phyloP scores from a whole-genome alignment of 2,113 vertebrate genomes.

The Kryptolebias marmoratus region DNA sequence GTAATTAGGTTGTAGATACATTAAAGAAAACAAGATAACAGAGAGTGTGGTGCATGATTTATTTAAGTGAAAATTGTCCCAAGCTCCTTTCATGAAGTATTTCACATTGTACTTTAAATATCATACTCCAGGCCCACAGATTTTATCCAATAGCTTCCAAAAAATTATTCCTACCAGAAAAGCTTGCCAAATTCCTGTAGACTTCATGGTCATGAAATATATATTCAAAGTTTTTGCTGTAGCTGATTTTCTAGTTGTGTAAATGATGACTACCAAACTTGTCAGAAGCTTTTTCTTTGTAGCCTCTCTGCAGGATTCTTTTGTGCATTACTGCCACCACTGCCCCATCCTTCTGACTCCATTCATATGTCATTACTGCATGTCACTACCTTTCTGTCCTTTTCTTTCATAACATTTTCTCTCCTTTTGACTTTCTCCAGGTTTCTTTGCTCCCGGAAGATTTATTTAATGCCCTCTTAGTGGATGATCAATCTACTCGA shows the following conservation, averaged over 20 bases:
- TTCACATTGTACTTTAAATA: neutral
- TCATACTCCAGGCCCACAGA: too few relatives aligned
- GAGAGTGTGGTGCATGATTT: neutral
- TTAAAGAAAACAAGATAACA: neutral
- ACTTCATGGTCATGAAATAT: neutral
- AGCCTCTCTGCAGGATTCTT: neutral
- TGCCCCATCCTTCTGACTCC: neutral
- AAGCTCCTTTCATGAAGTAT: neutral
- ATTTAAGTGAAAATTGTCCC: neutral
- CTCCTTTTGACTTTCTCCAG: neutral
- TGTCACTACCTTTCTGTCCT: neutral
- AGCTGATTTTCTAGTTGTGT: neutral
- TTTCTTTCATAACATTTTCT: neutral
- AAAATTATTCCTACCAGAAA: neutral
- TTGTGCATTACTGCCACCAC: neutral
- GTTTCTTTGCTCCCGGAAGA: neutral
- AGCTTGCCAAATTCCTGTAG: neutral
- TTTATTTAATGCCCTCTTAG: neutral
- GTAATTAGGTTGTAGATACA: neutral
- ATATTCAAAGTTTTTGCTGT: neutral
- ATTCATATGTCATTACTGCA: neutral
- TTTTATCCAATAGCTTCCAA: too few relatives aligned
- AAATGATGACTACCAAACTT: neutral
- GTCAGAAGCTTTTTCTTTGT: neutral
- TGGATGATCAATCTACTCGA: neutral